Percentiles rank a stretch among this genome's conserved stretches.
Conservation (phyloP, 2,888 invertebrate genomes). For the Podotricha telesiphe region DNA sequence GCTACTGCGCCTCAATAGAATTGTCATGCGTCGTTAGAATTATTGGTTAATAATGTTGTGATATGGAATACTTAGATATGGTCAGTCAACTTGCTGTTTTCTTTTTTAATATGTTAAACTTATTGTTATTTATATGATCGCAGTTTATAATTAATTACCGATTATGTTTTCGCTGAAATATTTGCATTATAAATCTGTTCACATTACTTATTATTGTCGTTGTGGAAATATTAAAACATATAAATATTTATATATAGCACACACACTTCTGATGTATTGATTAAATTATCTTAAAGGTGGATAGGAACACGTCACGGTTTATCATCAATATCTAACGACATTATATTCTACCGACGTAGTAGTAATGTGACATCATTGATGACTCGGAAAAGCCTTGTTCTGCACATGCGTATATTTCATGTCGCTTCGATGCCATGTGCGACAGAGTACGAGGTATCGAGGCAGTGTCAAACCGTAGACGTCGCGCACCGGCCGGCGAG, state of each 20-base stretch:
- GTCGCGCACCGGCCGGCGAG: slow-evolving; percentile 65
- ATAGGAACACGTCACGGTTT: slow-evolving; percentile 27
- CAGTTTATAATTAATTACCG: too few species aligned
- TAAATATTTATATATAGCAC: background rate
- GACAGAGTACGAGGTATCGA: slow-evolving; percentile 39
- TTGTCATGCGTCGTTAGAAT: too few species aligned
- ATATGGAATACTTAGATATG: too few species aligned
- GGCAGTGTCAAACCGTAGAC: slow-evolving; percentile 46
- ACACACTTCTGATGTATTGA: background rate
- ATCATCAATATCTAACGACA: slow-evolving; percentile 16
- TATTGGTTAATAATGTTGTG: too few species aligned
- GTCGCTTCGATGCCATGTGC: slow-evolving; percentile 55
- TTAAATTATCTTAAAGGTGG: background rate
- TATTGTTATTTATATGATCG: too few species aligned
- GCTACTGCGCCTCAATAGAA: too few species aligned
- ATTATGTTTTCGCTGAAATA: too few species aligned
- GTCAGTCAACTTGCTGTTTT: too few species aligned
- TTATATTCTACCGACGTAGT: slow-evolving; percentile 49
- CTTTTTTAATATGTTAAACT: too few species aligned
- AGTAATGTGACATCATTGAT: slow-evolving; percentile 51
- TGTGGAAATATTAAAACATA: background rate
- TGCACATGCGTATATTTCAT: slow-evolving; percentile 76
- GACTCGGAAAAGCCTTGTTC: slow-evolving; percentile 67
- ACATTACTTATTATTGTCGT: background rate
- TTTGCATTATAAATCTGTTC: too few species aligned